Evolutionary conservation across 2,888 invertebrate genomes (phyloP), one percentile per base, ranked within the genome.

Genomic region (Masnerella sp.): DNA sequence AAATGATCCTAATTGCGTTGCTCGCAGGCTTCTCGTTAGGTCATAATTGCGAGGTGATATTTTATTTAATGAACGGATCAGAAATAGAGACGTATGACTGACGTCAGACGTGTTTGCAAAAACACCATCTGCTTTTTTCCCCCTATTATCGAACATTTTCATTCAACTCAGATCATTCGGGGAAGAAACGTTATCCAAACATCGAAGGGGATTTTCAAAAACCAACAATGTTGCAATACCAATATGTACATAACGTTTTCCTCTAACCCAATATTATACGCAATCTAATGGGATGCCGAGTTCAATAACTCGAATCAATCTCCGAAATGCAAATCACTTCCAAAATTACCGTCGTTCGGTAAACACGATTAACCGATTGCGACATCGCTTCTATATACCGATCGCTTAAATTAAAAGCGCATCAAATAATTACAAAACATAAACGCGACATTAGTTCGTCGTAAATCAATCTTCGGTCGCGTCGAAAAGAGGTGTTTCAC

Each of bases 271-370:
- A 67, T 54, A 34, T 45, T 30, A 25, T 30, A 20, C 36, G 11
- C n/a, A 54, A 64, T 45, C 38, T 45, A 43, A 56, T 51, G 9
- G 8, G 25, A 49, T 28, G 58, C 42, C 30, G 40, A 56, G 70
- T 71, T 71, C 70, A 64, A 71, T 62, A 64, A 71, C 70, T 71
- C 38, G 17, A 43, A 71, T 58, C 64, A 64, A 58, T 51, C 58
- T 34, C 22, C 11, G 51, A 64, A 71, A 71, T 59, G 71, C 71
- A 71, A 71, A 71, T 71, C 71, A 65, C 20, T 62, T 49, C 18
- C 47, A 49, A 62, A 61, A 70, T 56, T 47, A 62, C 45, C 43
- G 30, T 9, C 36, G 12, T 54, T 52, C n/a, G n/a, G n/a, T 47
- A 64, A 45, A 51, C 38, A 25, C 28, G 43, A 64, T 38, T 40